Conservation (phyloP, 1,140 invertebrate genomes). For the Saccostrea echinata region DNA sequence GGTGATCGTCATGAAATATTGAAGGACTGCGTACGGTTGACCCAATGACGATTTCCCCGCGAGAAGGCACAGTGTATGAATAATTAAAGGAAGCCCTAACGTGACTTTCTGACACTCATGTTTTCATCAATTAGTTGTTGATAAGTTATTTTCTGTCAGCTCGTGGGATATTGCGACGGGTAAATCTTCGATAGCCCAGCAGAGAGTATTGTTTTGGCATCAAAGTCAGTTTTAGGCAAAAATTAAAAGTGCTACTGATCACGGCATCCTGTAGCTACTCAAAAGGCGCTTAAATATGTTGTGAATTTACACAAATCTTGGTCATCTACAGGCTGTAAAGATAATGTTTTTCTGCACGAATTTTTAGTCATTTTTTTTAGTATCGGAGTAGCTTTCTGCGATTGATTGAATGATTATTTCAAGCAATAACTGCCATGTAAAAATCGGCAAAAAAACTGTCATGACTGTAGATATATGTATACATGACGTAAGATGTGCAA, state of each 20-base stretch:
- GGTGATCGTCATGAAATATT: neutral
- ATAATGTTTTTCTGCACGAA: slow-evolving; percentile 24
- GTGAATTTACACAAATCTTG: slow-evolving; percentile 29
- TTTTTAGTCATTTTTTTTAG: neutral
- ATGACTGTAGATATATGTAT: slow-evolving; percentile 1
- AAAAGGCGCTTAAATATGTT: neutral
- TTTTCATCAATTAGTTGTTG: neutral
- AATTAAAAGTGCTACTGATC: neutral
- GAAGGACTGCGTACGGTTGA: neutral
- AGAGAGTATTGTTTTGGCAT: neutral
- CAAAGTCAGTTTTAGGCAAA: neutral
- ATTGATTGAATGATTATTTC: neutral
- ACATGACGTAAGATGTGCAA: too few relatives aligned
- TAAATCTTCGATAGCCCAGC: neutral
- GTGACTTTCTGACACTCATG: neutral
- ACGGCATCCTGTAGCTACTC: neutral
- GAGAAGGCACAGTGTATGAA: neutral
- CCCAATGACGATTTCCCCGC: neutral
- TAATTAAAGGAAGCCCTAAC: neutral
- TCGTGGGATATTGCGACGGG: neutral
- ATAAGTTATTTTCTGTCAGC: neutral
- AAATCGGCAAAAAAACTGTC: neutral
- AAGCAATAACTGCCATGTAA: neutral
- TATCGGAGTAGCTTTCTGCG: neutral
- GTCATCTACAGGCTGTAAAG: neutral